Evolutionary conservation across 1,140 invertebrate genomes (phyloP), one percentile per base, ranked within the genome.

Genomic region (Drosophila burlai): DNA sequence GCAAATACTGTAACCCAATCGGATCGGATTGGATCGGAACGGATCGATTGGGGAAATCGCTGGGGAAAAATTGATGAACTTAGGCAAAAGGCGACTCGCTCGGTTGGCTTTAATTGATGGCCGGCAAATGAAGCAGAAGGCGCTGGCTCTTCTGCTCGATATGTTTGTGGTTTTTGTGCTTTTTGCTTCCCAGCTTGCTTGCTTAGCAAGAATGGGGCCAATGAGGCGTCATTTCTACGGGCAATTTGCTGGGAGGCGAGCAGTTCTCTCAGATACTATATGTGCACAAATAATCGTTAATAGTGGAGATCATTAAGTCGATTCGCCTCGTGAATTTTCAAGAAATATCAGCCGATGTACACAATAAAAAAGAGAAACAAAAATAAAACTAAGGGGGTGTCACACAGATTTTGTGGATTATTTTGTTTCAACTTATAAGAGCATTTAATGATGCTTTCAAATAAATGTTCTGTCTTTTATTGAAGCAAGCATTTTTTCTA

Each of bases 1-100:
- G 71, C 47, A 64, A 68, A 82, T 78, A 83, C 71, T 85, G 82
- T 81, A 85, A 81, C 65, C 76, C 80, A 85, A 85, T 85, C 82
- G 78, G 74, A 81, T 80, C 62, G 68, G 49, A 36, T 36, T 1
- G 52, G 49, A 85, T 85, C 82, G 77, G 64, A 78, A 67, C 52
- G 65, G 52, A 54, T 34, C 7, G 52, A 21, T 15, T 52, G 16
- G 50, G 50, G 36, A 80, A 55, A 67, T 55, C 31, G 43, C 13
- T 3, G 52, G 63, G 31, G 13, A 45, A 72, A 72, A 43, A 73
- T 73, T 73, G 69, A 73, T 73, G 69, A 73, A 73, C 69, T 73
- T 73, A 73, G 43, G 68, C 67, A 73, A 38, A 73, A 50, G 38
- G 69, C 69, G 77, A 77, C 69, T 64, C 67, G 82, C 66, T 81